Evolutionary conservation across 2,113 vertebrate genomes (phyloP).

Genomic region (Pterophyllum scalare): DNA sequence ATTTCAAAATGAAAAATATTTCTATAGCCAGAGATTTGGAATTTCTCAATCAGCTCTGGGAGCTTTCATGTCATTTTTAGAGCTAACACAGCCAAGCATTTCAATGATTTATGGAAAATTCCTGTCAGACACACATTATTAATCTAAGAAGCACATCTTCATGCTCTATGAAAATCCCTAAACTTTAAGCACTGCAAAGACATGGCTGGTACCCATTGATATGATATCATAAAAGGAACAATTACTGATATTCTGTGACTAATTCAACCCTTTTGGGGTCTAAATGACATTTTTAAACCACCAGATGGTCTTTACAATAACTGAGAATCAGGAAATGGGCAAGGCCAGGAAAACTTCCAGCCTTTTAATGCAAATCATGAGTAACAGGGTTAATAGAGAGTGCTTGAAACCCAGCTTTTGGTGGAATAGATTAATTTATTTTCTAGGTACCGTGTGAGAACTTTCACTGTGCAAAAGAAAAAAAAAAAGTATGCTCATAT

Average conservation of each 20-base stretch:
- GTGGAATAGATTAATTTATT: neutral
- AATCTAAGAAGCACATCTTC: neutral
- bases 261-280: neutral
- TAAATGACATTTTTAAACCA: conserved; percentile 10
- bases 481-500: neutral
- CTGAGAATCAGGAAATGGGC: neutral
- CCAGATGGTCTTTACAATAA: neutral
- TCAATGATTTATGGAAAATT: neutral
- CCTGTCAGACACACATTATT: conserved; percentile 4
- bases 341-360: neutral
- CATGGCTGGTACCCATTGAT: neutral
- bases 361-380: neutral
- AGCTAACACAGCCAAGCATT: neutral
- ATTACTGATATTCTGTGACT: conserved; percentile 3
- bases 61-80: neutral
- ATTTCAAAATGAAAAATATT: neutral
- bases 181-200: neutral
- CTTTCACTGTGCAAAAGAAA: neutral
- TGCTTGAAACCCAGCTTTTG: neutral
- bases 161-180: neutral
- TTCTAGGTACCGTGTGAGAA: neutral
- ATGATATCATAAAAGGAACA: neutral
- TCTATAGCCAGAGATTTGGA: neutral
- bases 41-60: neutral
- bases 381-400: neutral